Evolutionary conservation across 2,797 vertebrate genomes (phyloP), one percentile per base, ranked within the genome.

Genomic region (Eulemur rubriventer): DNA sequence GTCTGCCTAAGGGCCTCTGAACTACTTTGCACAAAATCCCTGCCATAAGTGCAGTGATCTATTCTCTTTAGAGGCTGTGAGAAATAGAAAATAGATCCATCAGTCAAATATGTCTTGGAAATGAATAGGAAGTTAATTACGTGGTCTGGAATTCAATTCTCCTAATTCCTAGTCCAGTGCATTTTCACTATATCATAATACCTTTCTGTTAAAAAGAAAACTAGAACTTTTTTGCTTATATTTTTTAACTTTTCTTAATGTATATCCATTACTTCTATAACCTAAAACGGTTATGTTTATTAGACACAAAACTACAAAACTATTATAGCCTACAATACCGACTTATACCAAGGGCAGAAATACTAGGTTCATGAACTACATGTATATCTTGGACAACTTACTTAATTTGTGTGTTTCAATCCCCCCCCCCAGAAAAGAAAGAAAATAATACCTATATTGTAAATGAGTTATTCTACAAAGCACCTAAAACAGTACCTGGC

Each of bases 21-120:
- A 46, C 43, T 30, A 97, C 6, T 28, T 52, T 93, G 46, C n/a
- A n/a, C 41, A 97, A 91, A 96, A 97, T 70, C 2, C 96, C 96
- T 2, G 97, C 98, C 97, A 98, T 98, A 38, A 43, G 4, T 13
- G 6, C 5, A 46, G 41, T 30, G 22, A 83, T 38, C 22, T 14
- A 16, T 86, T 69, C 46, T 78, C 67, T 67, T 59, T 1, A 41
- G 35, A 91, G 67, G 48, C 94, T 96, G 65, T 28, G 17, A 69
- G 52, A 79, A 55, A 20, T 1, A 76, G 48, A 70, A 94, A 88
- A 90, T 9, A 94, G 91, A 84, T 6, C 2, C 17, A 1, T 16
- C 50, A 16, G 50, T 79, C 59, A 96, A 43, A 61, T 38, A 57
- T 11, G 28, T 82, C 41, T 61, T 79, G 18, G 33, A 95, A 70